These are phyloP conservation scores for Allobates femoralis DNA, from an alignment of 2,797 vertebrate genomes.

Conservation along the genomic window DNA sequence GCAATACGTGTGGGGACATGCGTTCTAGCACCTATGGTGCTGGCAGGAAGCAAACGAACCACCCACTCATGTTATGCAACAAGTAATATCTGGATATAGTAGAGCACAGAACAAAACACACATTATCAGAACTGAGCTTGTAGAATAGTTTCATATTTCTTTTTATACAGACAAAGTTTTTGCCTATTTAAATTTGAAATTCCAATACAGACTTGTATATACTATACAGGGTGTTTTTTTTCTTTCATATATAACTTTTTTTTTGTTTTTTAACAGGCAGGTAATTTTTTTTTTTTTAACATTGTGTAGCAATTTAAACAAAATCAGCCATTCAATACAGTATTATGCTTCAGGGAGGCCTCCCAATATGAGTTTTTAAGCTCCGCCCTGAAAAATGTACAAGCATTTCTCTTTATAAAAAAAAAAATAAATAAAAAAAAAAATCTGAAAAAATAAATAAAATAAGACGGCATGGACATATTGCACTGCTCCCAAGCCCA, in stretches of 20 bases:
- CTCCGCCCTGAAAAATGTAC: conserved; percentile 72
- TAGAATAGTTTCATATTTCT: conserved; percentile 67
- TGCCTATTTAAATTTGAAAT: conserved; percentile 84
- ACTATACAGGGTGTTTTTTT: conserved; percentile 86
- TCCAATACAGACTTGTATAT: conserved; percentile 89
- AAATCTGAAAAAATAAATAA: conserved; percentile 42
- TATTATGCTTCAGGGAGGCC: conserved; percentile 68
- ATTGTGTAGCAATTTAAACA: conserved; percentile 84
- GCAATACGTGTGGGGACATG: too few species aligned
- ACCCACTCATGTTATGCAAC: too few species aligned
- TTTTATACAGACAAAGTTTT: conserved; percentile 83
- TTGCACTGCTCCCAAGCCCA: conserved; percentile 54
- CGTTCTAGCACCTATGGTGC: too few species aligned
- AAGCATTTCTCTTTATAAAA: conserved; percentile 75
- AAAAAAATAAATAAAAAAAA: conserved; percentile 50
- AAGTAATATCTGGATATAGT: too few species aligned
- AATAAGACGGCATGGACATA: conserved; percentile 50
- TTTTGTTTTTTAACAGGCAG: conserved; percentile 84
- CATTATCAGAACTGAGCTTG: conserved; percentile 58
- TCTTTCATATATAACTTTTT: conserved; percentile 77
- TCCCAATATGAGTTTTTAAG: conserved; percentile 61
- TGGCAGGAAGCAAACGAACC: too few species aligned
- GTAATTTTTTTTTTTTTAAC: conserved; percentile 88
- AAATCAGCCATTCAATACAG: conserved; percentile 69
- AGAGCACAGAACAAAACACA: conserved; percentile 63